Evolutionary conservation across 2,113 vertebrate species (phyloP), one percentile per base, ranked within the genome.

Genomic region (Syngnathus scovelli): DNA sequence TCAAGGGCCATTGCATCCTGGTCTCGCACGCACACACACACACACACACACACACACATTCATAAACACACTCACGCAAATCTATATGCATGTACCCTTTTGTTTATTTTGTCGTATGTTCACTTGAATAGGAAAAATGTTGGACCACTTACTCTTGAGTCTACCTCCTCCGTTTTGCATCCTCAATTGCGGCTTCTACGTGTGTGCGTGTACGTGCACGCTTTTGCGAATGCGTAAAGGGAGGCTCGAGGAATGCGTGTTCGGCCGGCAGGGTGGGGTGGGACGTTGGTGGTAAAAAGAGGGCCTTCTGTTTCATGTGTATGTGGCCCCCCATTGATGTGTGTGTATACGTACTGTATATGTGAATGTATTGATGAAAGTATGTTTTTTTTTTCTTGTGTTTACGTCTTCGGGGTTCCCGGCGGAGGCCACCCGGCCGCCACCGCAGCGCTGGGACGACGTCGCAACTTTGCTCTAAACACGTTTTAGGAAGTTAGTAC

Each of bases 101-200:
- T 67, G 67, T 77, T 72, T 76, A 78, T 69, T 70, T 79, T 70
- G 44, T 64, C 66, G 59, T 19, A 38, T 69, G 66, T 79, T 76
- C 65, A 49, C 78, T 83, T 84, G 58, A 77, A 67, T 69, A 70
- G 61, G 64, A 81, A 82, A 76, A 77, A 27, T 80, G 71, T 80
- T 76, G 72, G 72, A 72, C 37, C 56, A 48, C 66, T 81, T 83
- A 81, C 83, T 80, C 76, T 84, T 84, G 44, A 66, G 71, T 71
- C 74, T 73, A 66, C 68, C 68, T 59, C 69, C 61, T 66, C 60
- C 76, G 70, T 13, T 49, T 51, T 77, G 6, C 61, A 64, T 46
- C 72, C 83, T 86, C 70, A 90, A 88, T 88, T 85, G 78, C 66
- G 52, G 84, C 80, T 80, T 88, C 81, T 72, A 64, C 70, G 64